A percentile compares a stretch with the other conserved stretches of the same genome.
These are phyloP conservation scores for Perizoma flavofasciatum DNA, from an alignment of 2,888 invertebrate genomes.

Conservation along the genomic window DNA sequence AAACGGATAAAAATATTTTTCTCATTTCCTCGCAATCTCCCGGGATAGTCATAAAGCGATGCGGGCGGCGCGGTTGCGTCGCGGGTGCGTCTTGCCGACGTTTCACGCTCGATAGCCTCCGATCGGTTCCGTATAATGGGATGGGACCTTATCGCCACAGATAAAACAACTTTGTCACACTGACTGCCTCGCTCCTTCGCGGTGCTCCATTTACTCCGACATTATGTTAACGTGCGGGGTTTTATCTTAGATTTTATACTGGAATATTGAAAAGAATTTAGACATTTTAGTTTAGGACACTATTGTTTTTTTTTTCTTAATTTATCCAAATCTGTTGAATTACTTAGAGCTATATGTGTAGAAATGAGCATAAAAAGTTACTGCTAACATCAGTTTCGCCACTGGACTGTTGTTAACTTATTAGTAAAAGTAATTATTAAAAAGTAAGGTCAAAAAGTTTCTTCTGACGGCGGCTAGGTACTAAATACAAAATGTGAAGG, in stretches of 20 bases:
- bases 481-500: no score
- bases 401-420: no score
- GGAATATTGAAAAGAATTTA: slow-evolving; percentile 27
- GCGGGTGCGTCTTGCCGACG: slow-evolving; percentile 60
- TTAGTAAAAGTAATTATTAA: no score
- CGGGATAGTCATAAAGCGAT: slow-evolving; percentile 66
- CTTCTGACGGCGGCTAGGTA: no score
- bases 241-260: slow-evolving; percentile 56
- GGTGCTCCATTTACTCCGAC: slow-evolving; percentile 69
- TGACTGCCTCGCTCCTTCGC: slow-evolving; percentile 59
- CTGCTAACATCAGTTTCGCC: no score
- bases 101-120: slow-evolving; percentile 37
- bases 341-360: no score
- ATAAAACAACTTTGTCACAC: slow-evolving; percentile 77
- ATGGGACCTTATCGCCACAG: slow-evolving; percentile 63
- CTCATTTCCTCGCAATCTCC: slow-evolving; percentile 45
- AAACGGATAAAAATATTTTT: slow-evolving; percentile 26
- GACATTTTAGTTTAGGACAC: neutral
- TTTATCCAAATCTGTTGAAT: no score
- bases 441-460: no score
- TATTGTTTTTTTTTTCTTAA: no score
- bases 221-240: slow-evolving; percentile 72
- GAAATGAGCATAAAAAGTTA: no score
- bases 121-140: slow-evolving; percentile 48
- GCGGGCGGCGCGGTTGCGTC: slow-evolving; percentile 55